Percentiles rank a stretch among this genome's conserved stretches.
phyloP scores from a whole-genome alignment of 2,888 invertebrate genomes.

The Amphipyra berbera region DNA sequence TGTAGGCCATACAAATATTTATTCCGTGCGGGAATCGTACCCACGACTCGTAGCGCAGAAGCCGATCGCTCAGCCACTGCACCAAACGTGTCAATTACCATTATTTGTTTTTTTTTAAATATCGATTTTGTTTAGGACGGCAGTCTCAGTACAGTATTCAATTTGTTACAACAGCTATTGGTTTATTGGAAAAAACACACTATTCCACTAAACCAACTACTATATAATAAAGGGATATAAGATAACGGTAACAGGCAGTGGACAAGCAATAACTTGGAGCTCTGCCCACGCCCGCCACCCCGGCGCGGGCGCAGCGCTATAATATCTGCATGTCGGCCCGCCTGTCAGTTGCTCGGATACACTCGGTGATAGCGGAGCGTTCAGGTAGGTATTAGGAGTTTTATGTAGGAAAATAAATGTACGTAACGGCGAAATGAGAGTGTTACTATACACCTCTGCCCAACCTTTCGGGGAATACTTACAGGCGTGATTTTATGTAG shows the following conservation, averaged over 20 bases:
- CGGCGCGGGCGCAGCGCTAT: conserved; percentile 34
- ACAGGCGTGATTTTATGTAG: neutral
- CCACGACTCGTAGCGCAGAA: too few relatives aligned
- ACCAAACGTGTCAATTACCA: too few relatives aligned
- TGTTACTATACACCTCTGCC: too few relatives aligned
- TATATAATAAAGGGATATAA: conserved; percentile 45
- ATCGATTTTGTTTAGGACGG: too few relatives aligned
- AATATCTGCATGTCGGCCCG: conserved; percentile 56
- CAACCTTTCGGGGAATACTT: too few relatives aligned
- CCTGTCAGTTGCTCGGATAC: conserved; percentile 47
- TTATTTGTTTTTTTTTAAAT: too few relatives aligned
- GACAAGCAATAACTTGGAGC: conserved; percentile 59
- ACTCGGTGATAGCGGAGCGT: conserved; percentile 20
- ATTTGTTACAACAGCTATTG: too few relatives aligned
- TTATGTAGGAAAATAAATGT: neutral
- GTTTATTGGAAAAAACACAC: neutral
- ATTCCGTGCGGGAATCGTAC: too few relatives aligned
- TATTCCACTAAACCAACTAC: neutral
- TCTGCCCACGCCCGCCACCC: conserved; percentile 55
- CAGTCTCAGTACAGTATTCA: conserved; percentile 20
- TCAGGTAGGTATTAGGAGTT: neutral
- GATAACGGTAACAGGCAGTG: conserved; percentile 52
- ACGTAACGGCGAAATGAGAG: too few relatives aligned
- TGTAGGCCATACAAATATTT: too few relatives aligned
- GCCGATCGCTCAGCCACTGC: too few relatives aligned